Evolutionary conservation across 2,888 invertebrate species (phyloP).

Genomic region (Quadriops clusia): DNA sequence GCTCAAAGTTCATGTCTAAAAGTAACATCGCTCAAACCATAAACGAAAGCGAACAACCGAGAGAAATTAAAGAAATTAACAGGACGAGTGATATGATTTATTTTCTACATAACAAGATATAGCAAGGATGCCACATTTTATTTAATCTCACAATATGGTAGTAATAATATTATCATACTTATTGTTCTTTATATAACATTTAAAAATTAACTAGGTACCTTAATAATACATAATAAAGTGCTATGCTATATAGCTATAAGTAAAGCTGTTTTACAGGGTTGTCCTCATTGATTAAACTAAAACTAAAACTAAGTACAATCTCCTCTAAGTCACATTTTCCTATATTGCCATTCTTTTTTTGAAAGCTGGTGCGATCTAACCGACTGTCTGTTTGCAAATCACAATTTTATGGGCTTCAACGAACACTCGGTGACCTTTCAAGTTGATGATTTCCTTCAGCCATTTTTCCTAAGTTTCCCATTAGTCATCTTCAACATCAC

Average conservation of each 20-base stretch:
- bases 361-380: slow-evolving; percentile 23
- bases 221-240: slow-evolving; percentile 19
- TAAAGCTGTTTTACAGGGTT: slow-evolving; percentile 11
- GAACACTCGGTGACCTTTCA: too few relatives aligned
- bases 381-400: slow-evolving; percentile 15
- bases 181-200: slow-evolving; percentile 34
- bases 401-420: slow-evolving; percentile 4
- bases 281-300: too few relatives aligned
- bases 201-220: slow-evolving; percentile 27
- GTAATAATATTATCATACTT: slow-evolving; percentile 26
- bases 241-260: slow-evolving; percentile 11
- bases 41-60: too few relatives aligned
- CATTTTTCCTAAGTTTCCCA: too few relatives aligned
- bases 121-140: slow-evolving; percentile 34
- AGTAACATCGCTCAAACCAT: too few relatives aligned
- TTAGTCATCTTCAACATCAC: too few relatives aligned
- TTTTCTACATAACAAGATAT: slow-evolving; percentile 39
- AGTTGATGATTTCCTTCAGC: too few relatives aligned
- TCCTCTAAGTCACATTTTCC: slow-evolving; percentile 10
- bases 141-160: slow-evolving; percentile 31
- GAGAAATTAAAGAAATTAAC: slow-evolving; percentile 9
- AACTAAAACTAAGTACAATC: slow-evolving; percentile 14
- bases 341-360: slow-evolving; percentile 14
- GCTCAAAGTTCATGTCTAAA: too few relatives aligned
- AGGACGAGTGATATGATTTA: slow-evolving; percentile 46